phyloP scores from a whole-genome alignment of 1,140 invertebrate species.

The Pectinophora gossypiella region DNA sequence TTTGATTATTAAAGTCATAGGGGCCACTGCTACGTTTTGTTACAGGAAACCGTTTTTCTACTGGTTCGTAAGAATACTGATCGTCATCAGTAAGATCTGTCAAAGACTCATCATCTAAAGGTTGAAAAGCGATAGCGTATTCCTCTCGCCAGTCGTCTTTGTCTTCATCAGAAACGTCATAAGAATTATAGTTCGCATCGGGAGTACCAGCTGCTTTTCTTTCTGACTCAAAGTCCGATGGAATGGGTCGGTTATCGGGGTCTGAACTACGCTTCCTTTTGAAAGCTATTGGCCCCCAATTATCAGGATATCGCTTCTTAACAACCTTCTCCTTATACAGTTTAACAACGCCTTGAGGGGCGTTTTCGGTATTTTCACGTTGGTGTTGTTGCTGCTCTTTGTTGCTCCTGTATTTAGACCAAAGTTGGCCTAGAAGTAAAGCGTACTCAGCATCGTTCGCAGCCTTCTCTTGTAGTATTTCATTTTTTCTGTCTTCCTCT shows the following conservation, averaged over 20 bases:
- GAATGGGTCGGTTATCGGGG: constrained; percentile 35
- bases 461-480: constrained; percentile 56
- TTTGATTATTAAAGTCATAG: constrained; percentile 62
- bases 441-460: constrained; percentile 75
- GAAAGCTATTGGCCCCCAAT: constrained; percentile 71
- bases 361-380: constrained; percentile 40
- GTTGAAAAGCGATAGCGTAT: constrained; percentile 74
- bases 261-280: constrained; percentile 70
- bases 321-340: constrained; percentile 68
- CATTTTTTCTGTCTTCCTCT: constrained; percentile 44
- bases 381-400: constrained; percentile 40
- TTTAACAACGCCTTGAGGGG: constrained; percentile 58
- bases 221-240: constrained; percentile 45
- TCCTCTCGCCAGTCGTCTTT: constrained; percentile 72
- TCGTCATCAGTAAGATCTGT: constrained; percentile 60
- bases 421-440: constrained; percentile 75
- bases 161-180: constrained; percentile 53
- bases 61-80: constrained; percentile 56
- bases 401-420: constrained; percentile 78
- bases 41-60: constrained; percentile 79
- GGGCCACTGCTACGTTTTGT: constrained; percentile 77
- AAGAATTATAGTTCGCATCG: constrained; percentile 58
- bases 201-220: constrained; percentile 52
- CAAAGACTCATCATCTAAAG: constrained; percentile 71
- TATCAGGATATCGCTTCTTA: constrained; percentile 60